Percentiles rank a stretch among this genome's conserved stretches.
Evolutionary conservation across 2,113 vertebrate species (phyloP).

Genomic region (Procavia capensis): DNA sequence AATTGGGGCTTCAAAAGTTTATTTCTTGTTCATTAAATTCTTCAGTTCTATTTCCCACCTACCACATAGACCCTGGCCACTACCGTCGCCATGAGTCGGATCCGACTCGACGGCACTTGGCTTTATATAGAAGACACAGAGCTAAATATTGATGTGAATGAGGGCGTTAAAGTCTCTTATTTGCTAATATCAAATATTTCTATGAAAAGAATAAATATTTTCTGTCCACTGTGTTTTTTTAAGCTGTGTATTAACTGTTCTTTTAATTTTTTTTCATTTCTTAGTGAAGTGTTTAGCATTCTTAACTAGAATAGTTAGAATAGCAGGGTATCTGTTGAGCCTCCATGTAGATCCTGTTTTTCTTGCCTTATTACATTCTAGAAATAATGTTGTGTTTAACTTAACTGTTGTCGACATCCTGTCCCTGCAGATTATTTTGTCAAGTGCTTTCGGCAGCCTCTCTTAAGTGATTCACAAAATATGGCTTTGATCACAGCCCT

Average conservation of each 20-base stretch:
- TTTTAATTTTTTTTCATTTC: conserved; percentile 8
- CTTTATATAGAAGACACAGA: conserved; percentile 26
- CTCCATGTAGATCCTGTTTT: not conserved
- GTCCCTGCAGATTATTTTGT: conserved; percentile 52
- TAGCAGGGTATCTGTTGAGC: not conserved
- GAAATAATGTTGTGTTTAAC: conserved; percentile 31
- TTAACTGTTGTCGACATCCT: conserved; percentile 32
- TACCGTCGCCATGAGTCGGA: too few species aligned
- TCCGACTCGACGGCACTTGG: too few species aligned
- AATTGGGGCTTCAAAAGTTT: conserved; percentile 24
- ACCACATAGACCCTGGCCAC: too few species aligned
- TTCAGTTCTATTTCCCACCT: not conserved
- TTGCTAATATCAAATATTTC: conserved; percentile 7
- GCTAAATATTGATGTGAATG: not conserved
- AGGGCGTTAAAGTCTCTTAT: conserved; percentile 6
- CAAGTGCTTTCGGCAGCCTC: conserved; percentile 52
- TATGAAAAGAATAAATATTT: conserved; percentile 9
- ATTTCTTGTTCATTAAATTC: conserved; percentile 10
- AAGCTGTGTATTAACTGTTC: not conserved
- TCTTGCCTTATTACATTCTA: conserved; percentile 56
- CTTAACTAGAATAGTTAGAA: not conserved
- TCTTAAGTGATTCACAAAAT: conserved; percentile 75
- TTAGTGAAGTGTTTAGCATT: conserved; percentile 1
- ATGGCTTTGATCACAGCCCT: conserved; percentile 50
- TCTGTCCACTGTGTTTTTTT: conserved; percentile 39